Evolutionary conservation across 2,797 vertebrate genomes (phyloP).

Genomic region (Malurus leucopterus): DNA sequence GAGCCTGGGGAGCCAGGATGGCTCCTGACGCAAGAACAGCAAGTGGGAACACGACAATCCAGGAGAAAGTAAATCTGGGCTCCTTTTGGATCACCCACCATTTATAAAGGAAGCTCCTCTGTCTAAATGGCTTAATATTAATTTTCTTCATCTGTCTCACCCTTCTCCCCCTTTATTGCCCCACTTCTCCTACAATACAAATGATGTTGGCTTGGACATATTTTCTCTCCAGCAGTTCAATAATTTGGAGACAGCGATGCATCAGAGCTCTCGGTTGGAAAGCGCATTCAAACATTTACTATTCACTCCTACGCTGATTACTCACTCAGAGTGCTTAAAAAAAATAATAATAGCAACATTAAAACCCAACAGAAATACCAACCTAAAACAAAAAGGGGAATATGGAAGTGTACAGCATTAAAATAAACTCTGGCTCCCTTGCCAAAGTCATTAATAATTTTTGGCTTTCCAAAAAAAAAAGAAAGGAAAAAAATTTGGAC

Average conservation of each 20-base stretch:
- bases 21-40: neutral
- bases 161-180: slow-evolving; percentile 4
- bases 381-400: slow-evolving; percentile 26
- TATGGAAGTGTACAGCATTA: slow-evolving; percentile 32
- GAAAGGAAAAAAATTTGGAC: slow-evolving; percentile 65
- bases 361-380: slow-evolving; percentile 57
- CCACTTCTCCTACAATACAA: slow-evolving; percentile 41
- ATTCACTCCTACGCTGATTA: slow-evolving; percentile 70
- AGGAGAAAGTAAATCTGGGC: slow-evolving; percentile 1
- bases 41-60: neutral
- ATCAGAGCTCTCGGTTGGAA: slow-evolving; percentile 69
- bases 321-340: slow-evolving; percentile 64
- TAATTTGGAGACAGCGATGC: slow-evolving; percentile 69
- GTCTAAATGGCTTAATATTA: slow-evolving; percentile 65
- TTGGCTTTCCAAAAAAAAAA: slow-evolving; percentile 69
- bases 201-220: slow-evolving; percentile 54
- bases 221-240: slow-evolving; percentile 70
- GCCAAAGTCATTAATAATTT: slow-evolving; percentile 80
- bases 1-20: neutral
- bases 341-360: slow-evolving; percentile 65
- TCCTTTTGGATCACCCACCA: slow-evolving; percentile 47
- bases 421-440: slow-evolving; percentile 60
- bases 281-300: slow-evolving; percentile 68
- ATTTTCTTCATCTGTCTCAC: slow-evolving; percentile 53
- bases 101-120: slow-evolving; percentile 55